phyloP scores from a whole-genome alignment of 2,797 vertebrate species.

The Zalophus californianus region DNA sequence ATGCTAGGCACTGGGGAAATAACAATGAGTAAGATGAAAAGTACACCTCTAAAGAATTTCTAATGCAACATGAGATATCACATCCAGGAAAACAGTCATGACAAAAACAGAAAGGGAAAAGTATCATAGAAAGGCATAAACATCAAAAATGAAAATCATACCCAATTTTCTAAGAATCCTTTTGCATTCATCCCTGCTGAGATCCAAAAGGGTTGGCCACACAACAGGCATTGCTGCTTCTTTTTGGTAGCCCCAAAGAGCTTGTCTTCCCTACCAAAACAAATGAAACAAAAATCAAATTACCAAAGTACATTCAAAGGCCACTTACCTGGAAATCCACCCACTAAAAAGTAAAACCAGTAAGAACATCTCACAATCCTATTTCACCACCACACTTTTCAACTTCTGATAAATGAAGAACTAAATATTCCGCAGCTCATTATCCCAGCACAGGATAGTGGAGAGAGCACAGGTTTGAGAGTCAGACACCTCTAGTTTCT shows the following conservation, averaged over 20 bases:
- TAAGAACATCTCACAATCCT: slow-evolving; percentile 21
- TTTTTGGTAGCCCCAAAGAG: slow-evolving; percentile 86
- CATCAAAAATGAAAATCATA: slow-evolving; percentile 84
- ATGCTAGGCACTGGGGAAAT: not conserved
- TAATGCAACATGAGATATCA: not conserved
- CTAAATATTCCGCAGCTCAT: not conserved
- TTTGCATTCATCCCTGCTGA: slow-evolving; percentile 99
- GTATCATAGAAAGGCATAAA: slow-evolving; percentile 41
- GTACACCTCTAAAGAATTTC: slow-evolving; percentile 28
- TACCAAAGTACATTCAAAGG: slow-evolving; percentile 14
- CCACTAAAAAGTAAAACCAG: slow-evolving; percentile 1
- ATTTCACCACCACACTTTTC: slow-evolving; percentile 37
- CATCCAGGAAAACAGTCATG: slow-evolving; percentile 22
- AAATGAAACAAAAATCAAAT: slow-evolving; percentile 53
- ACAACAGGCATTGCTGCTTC: slow-evolving; percentile 97
- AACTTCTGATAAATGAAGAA: slow-evolving; percentile 51
- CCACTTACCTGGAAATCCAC: slow-evolving; percentile 26
- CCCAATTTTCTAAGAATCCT: slow-evolving; percentile 99
- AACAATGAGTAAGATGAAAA: slow-evolving; percentile 23
- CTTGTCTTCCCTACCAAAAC: slow-evolving; percentile 83
- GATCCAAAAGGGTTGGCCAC: slow-evolving; percentile 98
- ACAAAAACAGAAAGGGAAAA: slow-evolving; percentile 59
- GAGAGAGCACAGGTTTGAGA: not conserved
- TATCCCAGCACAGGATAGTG: not conserved
- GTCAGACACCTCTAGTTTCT: slow-evolving; percentile 18